Percentiles rank a stretch among this genome's conserved stretches.
These are phyloP conservation scores for Rhopilema esculentum DNA, from an alignment of 30 jellyfish, hydroid and myxozoan species.

Conservation along the genomic window DNA sequence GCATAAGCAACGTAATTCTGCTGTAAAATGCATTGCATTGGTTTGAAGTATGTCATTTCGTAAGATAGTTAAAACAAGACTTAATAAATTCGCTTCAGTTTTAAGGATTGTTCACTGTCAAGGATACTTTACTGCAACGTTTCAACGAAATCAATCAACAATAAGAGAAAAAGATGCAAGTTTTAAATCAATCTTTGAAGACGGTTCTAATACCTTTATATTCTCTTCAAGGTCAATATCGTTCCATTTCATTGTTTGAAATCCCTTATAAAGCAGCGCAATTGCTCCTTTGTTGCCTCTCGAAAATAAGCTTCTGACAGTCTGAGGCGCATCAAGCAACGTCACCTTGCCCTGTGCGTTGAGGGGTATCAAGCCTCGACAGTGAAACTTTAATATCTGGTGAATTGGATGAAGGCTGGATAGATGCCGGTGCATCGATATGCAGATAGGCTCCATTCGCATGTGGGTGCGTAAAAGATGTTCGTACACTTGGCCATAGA, in stretches of 20 bases:
- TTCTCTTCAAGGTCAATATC: slow-evolving; percentile 35
- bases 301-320: slow-evolving; percentile 3
- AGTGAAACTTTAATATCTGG: slow-evolving; percentile 71
- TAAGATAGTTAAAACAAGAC: too few relatives aligned
- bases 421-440: slow-evolving; percentile 61
- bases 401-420: slow-evolving; percentile 80
- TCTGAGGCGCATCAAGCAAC: background rate
- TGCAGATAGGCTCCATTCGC: slow-evolving; percentile 79
- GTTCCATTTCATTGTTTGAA: slow-evolving; percentile 36
- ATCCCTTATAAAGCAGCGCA: slow-evolving; percentile 25
- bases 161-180: background rate
- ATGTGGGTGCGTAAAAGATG: slow-evolving; percentile 78
- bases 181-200: background rate
- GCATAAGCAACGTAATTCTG: too few relatives aligned
- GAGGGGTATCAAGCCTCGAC: slow-evolving; percentile 73
- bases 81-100: too few relatives aligned
- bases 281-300: slow-evolving; percentile 32
- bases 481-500: slow-evolving; percentile 39
- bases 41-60: too few relatives aligned
- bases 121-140: too few relatives aligned
- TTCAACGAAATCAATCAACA: too few relatives aligned
- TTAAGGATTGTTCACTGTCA: too few relatives aligned
- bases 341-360: slow-evolving; percentile 19
- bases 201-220: slow-evolving; percentile 26
- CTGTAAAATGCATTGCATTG: too few relatives aligned